phyloP scores from a whole-genome alignment of 2,113 vertebrate genomes.

The Todiramphus saurophagus region DNA sequence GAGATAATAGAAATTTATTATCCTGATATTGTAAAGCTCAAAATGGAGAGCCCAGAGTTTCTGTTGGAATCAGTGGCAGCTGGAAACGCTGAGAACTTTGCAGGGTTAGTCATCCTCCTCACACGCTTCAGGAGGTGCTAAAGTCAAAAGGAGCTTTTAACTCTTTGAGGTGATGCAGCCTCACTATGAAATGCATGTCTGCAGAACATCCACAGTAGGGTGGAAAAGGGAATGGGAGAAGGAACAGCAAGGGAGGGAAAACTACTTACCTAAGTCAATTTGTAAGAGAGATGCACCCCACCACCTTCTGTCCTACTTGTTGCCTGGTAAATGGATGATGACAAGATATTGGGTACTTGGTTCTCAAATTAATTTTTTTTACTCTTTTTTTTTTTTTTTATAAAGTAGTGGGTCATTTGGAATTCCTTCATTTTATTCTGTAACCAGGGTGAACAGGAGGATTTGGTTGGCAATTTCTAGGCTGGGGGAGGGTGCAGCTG shows the following conservation, averaged over 20 bases:
- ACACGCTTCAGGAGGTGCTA: background rate
- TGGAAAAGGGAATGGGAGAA: background rate
- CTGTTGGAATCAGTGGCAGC: background rate
- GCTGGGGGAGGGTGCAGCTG: conserved; percentile 38
- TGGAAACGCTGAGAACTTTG: background rate
- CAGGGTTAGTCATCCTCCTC: background rate
- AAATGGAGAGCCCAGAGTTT: background rate
- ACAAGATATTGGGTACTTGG: conserved; percentile 58
- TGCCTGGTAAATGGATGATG: conserved; percentile 36
- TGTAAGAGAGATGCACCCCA: background rate
- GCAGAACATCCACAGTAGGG: rapidly evolving
- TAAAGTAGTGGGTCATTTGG: background rate
- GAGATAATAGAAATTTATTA: background rate
- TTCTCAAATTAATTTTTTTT: background rate
- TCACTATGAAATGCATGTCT: background rate
- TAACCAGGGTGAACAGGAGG: conserved; percentile 72
- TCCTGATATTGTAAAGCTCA: background rate
- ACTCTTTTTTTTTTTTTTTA: background rate
- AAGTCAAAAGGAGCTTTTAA: background rate
- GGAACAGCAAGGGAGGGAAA: background rate
- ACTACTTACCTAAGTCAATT: background rate
- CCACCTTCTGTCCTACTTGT: conserved; percentile 11
- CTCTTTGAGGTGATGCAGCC: background rate
- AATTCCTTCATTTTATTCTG: conserved; percentile 36
- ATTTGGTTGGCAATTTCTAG: conserved; percentile 62